phyloP scores from a whole-genome alignment of 2,113 vertebrate species.

The Todiramphus chloris region DNA sequence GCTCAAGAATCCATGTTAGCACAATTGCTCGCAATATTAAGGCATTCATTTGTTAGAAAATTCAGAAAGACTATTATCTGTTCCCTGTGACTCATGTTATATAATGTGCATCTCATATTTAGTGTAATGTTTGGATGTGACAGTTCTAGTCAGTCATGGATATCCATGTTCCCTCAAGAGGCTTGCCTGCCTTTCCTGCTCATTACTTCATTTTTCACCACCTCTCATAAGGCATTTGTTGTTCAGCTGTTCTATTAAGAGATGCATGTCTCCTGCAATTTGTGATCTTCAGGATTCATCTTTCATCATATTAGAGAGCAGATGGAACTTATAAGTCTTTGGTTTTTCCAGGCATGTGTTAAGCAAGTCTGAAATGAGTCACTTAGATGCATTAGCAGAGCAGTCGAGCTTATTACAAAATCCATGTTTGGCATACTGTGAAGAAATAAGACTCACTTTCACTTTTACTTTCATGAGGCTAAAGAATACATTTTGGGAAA shows the following conservation, averaged over 20 bases:
- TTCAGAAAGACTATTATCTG: background rate
- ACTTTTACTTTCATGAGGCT: background rate
- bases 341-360: slow-evolving; percentile 43
- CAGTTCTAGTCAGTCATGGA: slow-evolving; percentile 37
- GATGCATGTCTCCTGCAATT: slow-evolving; percentile 13
- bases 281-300: slow-evolving; percentile 55
- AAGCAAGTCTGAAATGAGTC: slow-evolving; percentile 64
- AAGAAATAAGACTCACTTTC: slow-evolving; percentile 1
- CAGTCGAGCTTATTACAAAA: slow-evolving; percentile 27
- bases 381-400: slow-evolving; percentile 27
- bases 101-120: slow-evolving; percentile 19
- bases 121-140: slow-evolving; percentile 6
- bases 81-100: background rate
- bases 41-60: background rate
- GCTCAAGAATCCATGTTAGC: background rate
- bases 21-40: background rate
- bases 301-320: slow-evolving; percentile 58
- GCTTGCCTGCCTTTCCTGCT: slow-evolving; percentile 43
- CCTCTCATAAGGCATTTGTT: slow-evolving; percentile 46
- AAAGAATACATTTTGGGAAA: background rate
- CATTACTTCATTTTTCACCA: slow-evolving; percentile 55
- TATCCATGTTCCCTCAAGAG: slow-evolving; percentile 28
- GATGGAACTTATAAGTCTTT: slow-evolving; percentile 57
- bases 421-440: background rate
- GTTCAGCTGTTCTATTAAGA: slow-evolving; percentile 50